These are phyloP conservation scores for Cosmorhoe ocellata DNA, from an alignment of 2,888 invertebrate species.

Conservation along the genomic window DNA sequence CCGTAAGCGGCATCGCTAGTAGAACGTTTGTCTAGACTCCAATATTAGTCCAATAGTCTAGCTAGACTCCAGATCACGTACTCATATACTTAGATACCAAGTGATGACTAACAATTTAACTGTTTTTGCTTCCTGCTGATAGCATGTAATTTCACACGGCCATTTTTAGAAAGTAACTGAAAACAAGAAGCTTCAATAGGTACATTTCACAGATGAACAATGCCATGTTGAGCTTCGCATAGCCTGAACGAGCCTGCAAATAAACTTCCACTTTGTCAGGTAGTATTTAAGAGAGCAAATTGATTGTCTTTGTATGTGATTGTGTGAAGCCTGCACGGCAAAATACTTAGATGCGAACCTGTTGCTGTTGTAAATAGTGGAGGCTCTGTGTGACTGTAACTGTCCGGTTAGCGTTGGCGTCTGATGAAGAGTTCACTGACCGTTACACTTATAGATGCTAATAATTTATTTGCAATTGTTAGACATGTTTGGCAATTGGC, in stretches of 20 bases:
- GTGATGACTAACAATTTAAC: background rate
- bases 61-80: no score
- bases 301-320: background rate
- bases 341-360: constrained; percentile 23
- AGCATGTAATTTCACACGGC: constrained; percentile 8
- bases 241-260: constrained; percentile 1
- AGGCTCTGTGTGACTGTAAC: constrained; percentile 30
- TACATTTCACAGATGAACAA: constrained; percentile 18
- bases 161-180: constrained; percentile 12
- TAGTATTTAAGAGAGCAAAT: constrained; percentile 6
- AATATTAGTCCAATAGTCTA: no score
- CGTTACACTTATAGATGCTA: constrained; percentile 32
- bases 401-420: constrained; percentile 25
- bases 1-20: no score
- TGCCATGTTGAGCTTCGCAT: constrained; percentile 7
- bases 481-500: constrained; percentile 15
- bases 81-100: no score
- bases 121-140: constrained; percentile 7
- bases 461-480: constrained; percentile 22
- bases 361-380: constrained; percentile 15
- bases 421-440: constrained; percentile 36
- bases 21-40: no score
- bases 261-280: constrained; percentile 8
- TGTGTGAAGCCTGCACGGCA: constrained; percentile 12
- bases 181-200: constrained; percentile 17